Evolutionary conservation across 1,140 invertebrate genomes (phyloP), one percentile per base, ranked within the genome.

Genomic region (Calycopis cecrops): DNA sequence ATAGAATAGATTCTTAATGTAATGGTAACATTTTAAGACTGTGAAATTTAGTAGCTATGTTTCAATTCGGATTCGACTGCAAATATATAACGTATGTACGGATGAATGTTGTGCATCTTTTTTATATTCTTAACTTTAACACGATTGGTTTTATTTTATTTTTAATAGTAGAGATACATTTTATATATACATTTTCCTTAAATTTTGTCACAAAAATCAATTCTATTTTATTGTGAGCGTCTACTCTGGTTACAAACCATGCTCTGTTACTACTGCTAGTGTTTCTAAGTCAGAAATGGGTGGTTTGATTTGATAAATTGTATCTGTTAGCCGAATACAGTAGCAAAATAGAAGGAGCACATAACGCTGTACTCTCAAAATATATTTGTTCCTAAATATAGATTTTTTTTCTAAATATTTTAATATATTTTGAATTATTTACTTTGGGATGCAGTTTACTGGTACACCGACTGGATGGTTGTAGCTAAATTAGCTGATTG

Each of bases 301-400:
- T 6, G 21, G 21, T 28, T 28, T 28, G n/a, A 28, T 28, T 6
- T 28, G 21, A 28, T 28, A 28, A 28, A 28, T 28, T 28, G 21
- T 28, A 28, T 3, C 21, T 28, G 21, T 28, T 28, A 28, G 21
- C 21, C 21, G 21, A 28, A 28, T 28, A 28, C 21, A 28, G 21
- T 28, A 28, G 18, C 21, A 21, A 28, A 34, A 8, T 34, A 34
- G 9, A 35, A 50, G 28, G 11, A 35, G 55, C 55, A 18, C 34
- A 9, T 63, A 67, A 65, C 65, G 59, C 48, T 60, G 52, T 60
- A 57, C 63, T 55, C 57, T n/a, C n/a, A n/a, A 58, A 55, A 55
- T 52, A 44, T 28, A 16, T 59, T 65, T 67, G 73, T 76, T 76
- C 73, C 70, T 75, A 69, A 69, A 66, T 64, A 71, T 67, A 62